Evolutionary conservation across 1,140 invertebrate species (phyloP), one percentile per base, ranked within the genome.

Genomic region (Papilio machaon): DNA sequence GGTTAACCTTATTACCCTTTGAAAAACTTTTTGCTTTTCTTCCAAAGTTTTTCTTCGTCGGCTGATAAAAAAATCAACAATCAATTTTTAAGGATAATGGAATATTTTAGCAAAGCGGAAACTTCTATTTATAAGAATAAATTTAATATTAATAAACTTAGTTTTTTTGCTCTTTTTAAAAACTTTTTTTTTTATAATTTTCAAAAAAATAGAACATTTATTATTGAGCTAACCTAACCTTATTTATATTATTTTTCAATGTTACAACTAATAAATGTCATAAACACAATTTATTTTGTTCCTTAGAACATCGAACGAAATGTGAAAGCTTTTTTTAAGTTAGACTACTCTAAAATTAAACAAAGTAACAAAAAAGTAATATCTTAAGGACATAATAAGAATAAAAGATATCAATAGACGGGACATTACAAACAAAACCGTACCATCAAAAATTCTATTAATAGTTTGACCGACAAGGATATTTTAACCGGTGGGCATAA

Each of bases 1-100:
- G 23, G 64, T 67, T 67, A 67, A 67, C 64, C 23, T 67, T 15
- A 67, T 15, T 35, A 67, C 64, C 64, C 64, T 67, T 67, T 35
- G 23, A 13, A 67, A 43, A 67, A 67, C 23, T 67, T 67, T 15
- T 67, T 13, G 23, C 30, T 30, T 67, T 35, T 30, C 54, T 58
- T 58, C 11, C 6, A 11, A 67, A 15, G 30, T 23, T 67, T 67
- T 35, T 67, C 64, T 67, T 35, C 4, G 23, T 11, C 9, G 23
- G 2, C 64, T 67, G 11, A 35, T 67, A 67, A 67, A 67, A 35
- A 67, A 67, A 35, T 67, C 10, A 67, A 67, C 64, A 67, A 35
- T 67, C 60, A 64, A 64, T 11, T 67, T 38, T 67, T 67, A 10
- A 67, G 11, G 23, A 30, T 35, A 67, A 67, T 67, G 64, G 23